Evolutionary conservation across 2,888 invertebrate species (phyloP).

Genomic region (Tubulanus polymorphus): DNA sequence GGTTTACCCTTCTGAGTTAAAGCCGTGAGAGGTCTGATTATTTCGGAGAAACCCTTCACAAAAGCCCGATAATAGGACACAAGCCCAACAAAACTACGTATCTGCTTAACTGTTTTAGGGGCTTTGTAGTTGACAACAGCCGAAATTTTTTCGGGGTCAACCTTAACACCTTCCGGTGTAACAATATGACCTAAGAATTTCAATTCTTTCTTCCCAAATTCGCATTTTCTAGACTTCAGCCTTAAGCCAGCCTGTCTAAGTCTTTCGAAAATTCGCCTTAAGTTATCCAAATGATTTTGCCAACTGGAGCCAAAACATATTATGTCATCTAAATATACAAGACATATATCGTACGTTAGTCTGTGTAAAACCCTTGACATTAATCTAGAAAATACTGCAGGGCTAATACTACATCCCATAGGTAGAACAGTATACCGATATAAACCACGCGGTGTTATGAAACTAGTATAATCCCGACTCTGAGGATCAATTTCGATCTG

Average conservation of each 20-base stretch:
- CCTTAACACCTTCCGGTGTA: neutral
- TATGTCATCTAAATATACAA: constrained; percentile 10
- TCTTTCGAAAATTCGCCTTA: neutral
- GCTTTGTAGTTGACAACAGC: neutral
- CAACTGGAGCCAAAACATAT: neutral
- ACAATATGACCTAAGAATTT: constrained; percentile 5
- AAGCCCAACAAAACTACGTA: neutral
- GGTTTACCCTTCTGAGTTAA: constrained; percentile 3
- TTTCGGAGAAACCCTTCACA: neutral
- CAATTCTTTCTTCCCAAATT: neutral
- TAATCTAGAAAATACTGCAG: constrained; percentile 1
- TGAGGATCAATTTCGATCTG: neutral
- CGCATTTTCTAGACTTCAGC: constrained; percentile 7
- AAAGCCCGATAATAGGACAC: neutral
- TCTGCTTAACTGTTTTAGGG: neutral
- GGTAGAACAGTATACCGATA: constrained; percentile 4
- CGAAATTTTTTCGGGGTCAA: neutral
- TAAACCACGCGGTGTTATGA: constrained; percentile 1
- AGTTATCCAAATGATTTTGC: neutral
- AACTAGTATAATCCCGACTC: constrained; percentile 4
- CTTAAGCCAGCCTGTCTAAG: neutral
- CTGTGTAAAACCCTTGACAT: neutral
- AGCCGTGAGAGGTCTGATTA: neutral
- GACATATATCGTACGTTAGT: neutral
- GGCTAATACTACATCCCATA: constrained; percentile 7